Conservation (phyloP, 2,797 vertebrate genomes). For the Zalophus californianus region DNA sequence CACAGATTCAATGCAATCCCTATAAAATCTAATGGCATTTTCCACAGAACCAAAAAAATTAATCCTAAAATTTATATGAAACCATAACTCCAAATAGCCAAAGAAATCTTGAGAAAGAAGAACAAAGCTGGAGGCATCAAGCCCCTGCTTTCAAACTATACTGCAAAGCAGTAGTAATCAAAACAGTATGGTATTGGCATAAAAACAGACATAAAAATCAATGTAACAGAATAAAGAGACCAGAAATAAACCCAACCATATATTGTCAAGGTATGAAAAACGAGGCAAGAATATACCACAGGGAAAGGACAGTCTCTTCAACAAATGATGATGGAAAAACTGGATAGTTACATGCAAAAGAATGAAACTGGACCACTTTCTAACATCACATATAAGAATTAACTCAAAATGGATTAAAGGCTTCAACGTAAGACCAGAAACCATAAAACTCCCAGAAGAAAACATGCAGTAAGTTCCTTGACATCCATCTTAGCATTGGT, state of each 20-base stretch:
- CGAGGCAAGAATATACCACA: not conserved
- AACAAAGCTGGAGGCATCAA: not conserved
- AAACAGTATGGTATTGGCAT: not conserved
- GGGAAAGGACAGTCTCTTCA: not conserved
- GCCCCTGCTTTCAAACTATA: not conserved
- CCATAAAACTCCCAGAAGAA: not conserved
- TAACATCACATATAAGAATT: not conserved
- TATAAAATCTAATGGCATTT: not conserved
- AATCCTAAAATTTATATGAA: not conserved
- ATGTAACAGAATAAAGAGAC: not conserved
- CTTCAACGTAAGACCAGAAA: not conserved
- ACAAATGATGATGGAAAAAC: not conserved
- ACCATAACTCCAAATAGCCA: not conserved
- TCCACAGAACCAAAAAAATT: not conserved
- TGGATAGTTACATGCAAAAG: not conserved
- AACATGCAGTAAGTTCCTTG: not conserved
- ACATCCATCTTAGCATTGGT: not conserved
- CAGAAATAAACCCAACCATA: not conserved
- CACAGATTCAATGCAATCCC: not conserved
- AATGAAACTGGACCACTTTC: not conserved
- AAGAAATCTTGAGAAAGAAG: not conserved
- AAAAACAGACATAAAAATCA: not conserved
- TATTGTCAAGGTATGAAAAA: not conserved
- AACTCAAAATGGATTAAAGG: not conserved
- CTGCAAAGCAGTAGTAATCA: not conserved